Evolutionary conservation across 2,797 vertebrate species (phyloP), one percentile per base, ranked within the genome.

Genomic region (Lacerta bilineata): DNA sequence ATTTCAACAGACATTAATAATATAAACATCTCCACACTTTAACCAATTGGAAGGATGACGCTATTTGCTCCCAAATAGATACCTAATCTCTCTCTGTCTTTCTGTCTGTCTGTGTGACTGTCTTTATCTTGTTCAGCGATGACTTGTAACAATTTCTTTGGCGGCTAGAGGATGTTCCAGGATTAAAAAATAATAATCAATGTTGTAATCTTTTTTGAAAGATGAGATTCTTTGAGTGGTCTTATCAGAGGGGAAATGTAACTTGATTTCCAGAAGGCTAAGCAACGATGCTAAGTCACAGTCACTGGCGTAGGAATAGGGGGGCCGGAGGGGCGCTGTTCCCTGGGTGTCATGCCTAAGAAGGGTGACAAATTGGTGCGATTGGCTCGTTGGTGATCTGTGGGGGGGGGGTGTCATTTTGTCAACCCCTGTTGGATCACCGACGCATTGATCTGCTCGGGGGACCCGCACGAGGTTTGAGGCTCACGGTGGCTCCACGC

Each of bases 1-100:
- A 95, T 94, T 95, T 92, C 89, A 91, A 50, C 91, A 78, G 88
- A 43, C 86, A 25, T 95, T 94, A 95, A 93, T 94, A 95, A 92
- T 89, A 93, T 79, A 95, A 95, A 93, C 88, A 90, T 84, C 91
- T 90, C 87, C 75, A 25, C 72, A 17, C 71, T 84, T 72, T 83
- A 89, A 89, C 66, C 41, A 72, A 46, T 87, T 88, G 80, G 43
- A 80, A 69, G 66, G 84, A 78, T 76, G 77, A 72, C 64, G 61
- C 41, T 90, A 6, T 80, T 87, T 61, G 11, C 55, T 1, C 39
- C 75, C 89, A 69, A 86, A 92, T 68, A 90, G 68, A 76, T 83
- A 29, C 23, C 17, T 39, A 81, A n/a, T 77, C 3, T 88, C 50
- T 55, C 1, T 4, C 50, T 55, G 3, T 55, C 50, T 55, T 11